A percentile compares a stretch with the other conserved stretches of the same genome.
These are phyloP conservation scores for Agapornis roseicollis DNA, from an alignment of 2,113 vertebrate genomes.

Conservation along the genomic window DNA sequence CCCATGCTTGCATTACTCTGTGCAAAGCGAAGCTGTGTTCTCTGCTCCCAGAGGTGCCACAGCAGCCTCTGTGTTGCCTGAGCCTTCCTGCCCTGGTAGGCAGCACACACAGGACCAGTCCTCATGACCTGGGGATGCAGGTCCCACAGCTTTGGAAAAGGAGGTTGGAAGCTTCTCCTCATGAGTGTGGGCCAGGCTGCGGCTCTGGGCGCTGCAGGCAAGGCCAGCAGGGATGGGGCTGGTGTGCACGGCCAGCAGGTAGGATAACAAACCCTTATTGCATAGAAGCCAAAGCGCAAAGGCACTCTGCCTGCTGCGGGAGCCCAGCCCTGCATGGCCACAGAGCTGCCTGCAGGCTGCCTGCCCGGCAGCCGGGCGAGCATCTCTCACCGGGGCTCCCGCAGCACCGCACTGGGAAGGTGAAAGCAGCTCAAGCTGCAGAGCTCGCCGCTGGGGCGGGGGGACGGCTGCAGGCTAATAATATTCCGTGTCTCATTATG, in stretches of 20 bases:
- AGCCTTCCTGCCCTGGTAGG: neutral
- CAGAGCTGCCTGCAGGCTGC: constrained; percentile 8
- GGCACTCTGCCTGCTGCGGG: neutral
- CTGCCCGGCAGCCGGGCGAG: neutral
- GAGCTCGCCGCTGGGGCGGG: constrained; percentile 16
- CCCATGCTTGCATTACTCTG: rapidly evolving
- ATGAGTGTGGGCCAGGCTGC: rapidly evolving
- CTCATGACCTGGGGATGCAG: rapidly evolving
- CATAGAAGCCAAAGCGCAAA: neutral
- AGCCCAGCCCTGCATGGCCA: neutral
- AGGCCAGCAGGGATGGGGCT: neutral
- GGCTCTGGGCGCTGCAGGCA: rapidly evolving
- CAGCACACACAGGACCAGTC: neutral
- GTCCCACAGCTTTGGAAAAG: neutral
- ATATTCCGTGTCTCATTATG: constrained; percentile 56
- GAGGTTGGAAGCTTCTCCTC: neutral
- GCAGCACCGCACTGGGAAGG: neutral
- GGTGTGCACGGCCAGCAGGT: neutral
- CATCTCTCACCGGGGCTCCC: neutral
- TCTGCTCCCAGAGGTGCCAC: rapidly evolving
- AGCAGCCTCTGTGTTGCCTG: rapidly evolving
- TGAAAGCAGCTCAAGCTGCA: constrained; percentile 6
- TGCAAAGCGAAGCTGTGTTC: neutral
- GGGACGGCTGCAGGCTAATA: constrained; percentile 61
- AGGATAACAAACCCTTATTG: neutral